Evolutionary conservation across 2,888 invertebrate genomes (phyloP).

Genomic region (Pachydiplax longipennis): DNA sequence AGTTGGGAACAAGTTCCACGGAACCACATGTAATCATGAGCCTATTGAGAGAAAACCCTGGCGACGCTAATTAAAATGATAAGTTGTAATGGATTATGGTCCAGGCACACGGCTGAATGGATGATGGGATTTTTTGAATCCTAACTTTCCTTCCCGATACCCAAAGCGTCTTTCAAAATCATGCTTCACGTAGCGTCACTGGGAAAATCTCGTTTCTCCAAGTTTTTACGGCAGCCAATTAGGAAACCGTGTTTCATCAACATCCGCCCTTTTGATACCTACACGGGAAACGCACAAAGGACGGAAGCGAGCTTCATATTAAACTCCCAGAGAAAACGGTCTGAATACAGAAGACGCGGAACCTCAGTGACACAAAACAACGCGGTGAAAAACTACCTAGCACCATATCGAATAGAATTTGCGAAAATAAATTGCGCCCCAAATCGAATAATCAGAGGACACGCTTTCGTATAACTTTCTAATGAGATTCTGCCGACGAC

Average conservation of each 20-base stretch:
- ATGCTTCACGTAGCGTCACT: too few relatives aligned
- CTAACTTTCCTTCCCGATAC: too few relatives aligned
- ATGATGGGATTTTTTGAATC: too few relatives aligned
- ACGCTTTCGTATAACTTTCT: background rate
- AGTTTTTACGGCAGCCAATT: background rate
- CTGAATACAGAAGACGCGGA: background rate
- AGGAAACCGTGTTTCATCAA: background rate
- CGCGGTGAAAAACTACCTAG: background rate
- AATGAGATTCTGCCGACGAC: background rate
- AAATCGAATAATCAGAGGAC: background rate
- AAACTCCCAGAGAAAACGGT: background rate
- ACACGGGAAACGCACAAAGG: background rate
- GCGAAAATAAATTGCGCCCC: background rate
- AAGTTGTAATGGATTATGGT: too few relatives aligned
- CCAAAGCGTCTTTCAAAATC: too few relatives aligned
- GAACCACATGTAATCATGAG: too few relatives aligned
- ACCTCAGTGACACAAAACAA: background rate
- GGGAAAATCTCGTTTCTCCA: too few relatives aligned
- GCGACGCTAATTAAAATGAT: too few relatives aligned
- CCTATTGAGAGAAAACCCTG: too few relatives aligned
- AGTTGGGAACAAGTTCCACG: too few relatives aligned
- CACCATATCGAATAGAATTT: background rate
- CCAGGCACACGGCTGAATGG: too few relatives aligned
- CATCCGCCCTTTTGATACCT: background rate
- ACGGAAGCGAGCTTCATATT: background rate